Evolutionary conservation across 2,888 invertebrate genomes (phyloP), one percentile per base, ranked within the genome.

Genomic region (Caenorhabditis sulstoni): DNA sequence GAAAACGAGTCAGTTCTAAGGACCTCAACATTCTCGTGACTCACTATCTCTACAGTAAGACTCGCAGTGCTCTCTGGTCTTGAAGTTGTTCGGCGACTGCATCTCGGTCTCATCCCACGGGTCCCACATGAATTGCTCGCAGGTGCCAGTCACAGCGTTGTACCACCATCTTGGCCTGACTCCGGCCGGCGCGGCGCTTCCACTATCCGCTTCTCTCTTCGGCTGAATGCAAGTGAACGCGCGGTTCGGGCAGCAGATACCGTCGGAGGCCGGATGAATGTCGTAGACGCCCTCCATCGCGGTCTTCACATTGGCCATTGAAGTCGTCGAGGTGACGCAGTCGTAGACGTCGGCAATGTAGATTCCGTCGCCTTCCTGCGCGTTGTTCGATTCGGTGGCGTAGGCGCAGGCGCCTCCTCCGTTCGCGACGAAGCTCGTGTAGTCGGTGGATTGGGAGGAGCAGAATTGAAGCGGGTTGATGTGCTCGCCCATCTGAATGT

Each of bases 91-190:
- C 49, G 89, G 88, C 45, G 87, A 85, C 79, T 89, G 89, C 77
- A 88, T 86, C 77, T 88, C 87, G 58, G 83, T 86, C 85, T 88
- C 89, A 82, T 88, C 88, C 89, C 88, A 89, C 55, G 89, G 89
- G 62, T 89, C 89, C 89, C 89, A 90, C 86, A 88, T 86, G 84
- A 90, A 90, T 75, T 88, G 89, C 70, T 89, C 87, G 68, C 89
- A 89, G 12, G 87, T 89, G 52, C 86, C 88, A 64, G 88, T 89
- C 20, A 88, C 88, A 9, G 88, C 85, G 66, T 89, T 89, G 82
- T 85, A 89, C 88, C 88, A 88, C 88, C 88, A 88, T 49, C 88
- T 73, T 23, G 89, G 89, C 29, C 89, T 57, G 16, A 89, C 89
- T 59, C 89, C 89, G 23, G 89, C 89, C 8, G 89, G 89, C 3